Conservation (phyloP, 2,888 invertebrate species). For the Pachliopta kotzebuea region DNA sequence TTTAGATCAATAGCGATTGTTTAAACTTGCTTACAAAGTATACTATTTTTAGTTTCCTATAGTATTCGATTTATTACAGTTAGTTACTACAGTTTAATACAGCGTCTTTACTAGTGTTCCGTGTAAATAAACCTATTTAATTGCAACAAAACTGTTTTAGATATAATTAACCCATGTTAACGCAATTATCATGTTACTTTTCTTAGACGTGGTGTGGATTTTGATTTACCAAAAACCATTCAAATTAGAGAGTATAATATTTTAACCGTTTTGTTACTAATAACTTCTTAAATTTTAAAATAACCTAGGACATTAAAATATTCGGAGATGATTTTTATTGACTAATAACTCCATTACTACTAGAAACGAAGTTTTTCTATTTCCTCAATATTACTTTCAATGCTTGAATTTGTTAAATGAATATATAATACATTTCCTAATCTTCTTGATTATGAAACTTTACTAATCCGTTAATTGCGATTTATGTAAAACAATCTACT, state of each 20-base stretch:
- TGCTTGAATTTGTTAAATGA: no score
- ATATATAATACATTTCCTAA: no score
- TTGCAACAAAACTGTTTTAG: not conserved
- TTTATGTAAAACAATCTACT: no score
- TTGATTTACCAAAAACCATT: not conserved
- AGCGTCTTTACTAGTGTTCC: not conserved
- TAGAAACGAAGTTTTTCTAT: no score
- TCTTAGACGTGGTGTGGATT: not conserved
- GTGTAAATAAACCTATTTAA: not conserved
- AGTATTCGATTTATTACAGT: not conserved
- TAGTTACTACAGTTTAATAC: not conserved
- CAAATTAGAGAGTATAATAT: not conserved
- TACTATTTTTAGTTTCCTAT: not conserved
- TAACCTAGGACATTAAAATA: no score
- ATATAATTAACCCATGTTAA: not conserved
- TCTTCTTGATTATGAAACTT: no score
- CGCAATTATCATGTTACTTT: not conserved
- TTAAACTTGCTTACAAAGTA: not conserved
- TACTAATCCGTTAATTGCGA: no score
- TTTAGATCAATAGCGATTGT: not conserved
- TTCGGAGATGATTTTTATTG: no score
- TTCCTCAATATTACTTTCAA: no score
- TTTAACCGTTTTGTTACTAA: no score
- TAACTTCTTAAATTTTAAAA: no score
- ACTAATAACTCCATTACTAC: no score